Base-by-base conservation (phyloP, 92 coral and sea anemone genomes). In the Palythoa grandiflora region DNA sequence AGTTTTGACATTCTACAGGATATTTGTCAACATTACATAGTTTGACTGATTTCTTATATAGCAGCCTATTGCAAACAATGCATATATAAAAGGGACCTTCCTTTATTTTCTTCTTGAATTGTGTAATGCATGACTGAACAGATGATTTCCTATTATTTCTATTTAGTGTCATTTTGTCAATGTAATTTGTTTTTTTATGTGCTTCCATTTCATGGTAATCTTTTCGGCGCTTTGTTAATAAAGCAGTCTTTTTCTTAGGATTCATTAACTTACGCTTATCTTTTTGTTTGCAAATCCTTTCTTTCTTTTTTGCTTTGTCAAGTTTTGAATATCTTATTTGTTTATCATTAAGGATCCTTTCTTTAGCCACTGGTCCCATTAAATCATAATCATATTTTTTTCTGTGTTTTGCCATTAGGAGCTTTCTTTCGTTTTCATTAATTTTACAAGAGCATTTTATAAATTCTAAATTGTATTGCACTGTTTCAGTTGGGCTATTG, bases 41-140 rank as follows among this genome's bases (percentile, higher is more conserved):
- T 77, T 21, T 77, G 12, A 77, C 83, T 77, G 83, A 77, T 77
- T 77, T 77, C 83, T 47, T 77, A 77, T 77, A 77, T 35, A 60
- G 55, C n/a, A 28, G 28, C 28, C 28, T 28, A 28, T 28, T 28
- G 28, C 28, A 28, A 28, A 28, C 28, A 28, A 28, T 77, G 55
- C 83, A 77, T 77, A 77, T 77, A 20, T 44, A 77, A 12, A 44
- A 77, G 3, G 52, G 83, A 28, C 83, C 83, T 36, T 77, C 66
- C 55, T 60, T 77, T 77, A 77, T 77, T 77, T 77, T 77, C 17
- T 28, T 77, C 55, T 35, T 78, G 59, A 78, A 78, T 28, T 78
- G 83, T 10, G 52, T 78, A 37, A 78, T 48, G 36, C 83, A 78
- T 48, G 28, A 48, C 20, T 78, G 61, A 78, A 51, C 63, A 66